Conservation (phyloP, 2,888 invertebrate species). For the Meteorus cinctellus region DNA sequence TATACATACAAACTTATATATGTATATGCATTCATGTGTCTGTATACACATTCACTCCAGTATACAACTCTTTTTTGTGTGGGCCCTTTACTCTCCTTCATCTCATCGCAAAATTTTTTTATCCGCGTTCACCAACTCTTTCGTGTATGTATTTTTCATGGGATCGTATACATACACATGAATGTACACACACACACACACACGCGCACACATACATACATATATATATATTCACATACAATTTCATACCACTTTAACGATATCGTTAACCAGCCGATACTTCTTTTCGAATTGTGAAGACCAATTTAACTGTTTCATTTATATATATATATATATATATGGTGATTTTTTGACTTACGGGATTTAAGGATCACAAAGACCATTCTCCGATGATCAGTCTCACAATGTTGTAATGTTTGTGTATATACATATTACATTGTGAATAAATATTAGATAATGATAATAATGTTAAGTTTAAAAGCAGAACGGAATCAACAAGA, state of each 20-base stretch:
- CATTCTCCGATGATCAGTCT: background rate
- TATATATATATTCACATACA: background rate
- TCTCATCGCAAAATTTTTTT: conserved; percentile 34
- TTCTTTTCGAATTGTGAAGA: conserved; percentile 16
- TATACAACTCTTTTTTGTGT: conserved; percentile 6
- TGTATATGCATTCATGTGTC: background rate
- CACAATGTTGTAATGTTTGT: background rate
- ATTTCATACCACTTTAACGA: conserved; percentile 30
- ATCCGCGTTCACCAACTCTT: conserved; percentile 28
- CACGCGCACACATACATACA: background rate
- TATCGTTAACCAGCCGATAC: conserved; percentile 45
- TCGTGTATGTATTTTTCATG: conserved; percentile 25
- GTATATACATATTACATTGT: background rate
- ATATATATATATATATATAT: background rate
- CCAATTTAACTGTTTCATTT: conserved; percentile 24
- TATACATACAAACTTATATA: conserved; percentile 20
- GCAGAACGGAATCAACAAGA: background rate
- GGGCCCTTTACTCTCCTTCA: conserved; percentile 8
- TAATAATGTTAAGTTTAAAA: background rate
- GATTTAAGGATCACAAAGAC: background rate
- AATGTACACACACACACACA: background rate
- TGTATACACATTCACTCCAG: conserved; percentile 7
- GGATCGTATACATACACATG: background rate
- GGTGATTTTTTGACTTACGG: conserved; percentile 22
- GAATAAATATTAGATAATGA: background rate